These are phyloP conservation scores for Zaprionus taronus DNA, from an alignment of 1,140 invertebrate species.

Conservation along the genomic window DNA sequence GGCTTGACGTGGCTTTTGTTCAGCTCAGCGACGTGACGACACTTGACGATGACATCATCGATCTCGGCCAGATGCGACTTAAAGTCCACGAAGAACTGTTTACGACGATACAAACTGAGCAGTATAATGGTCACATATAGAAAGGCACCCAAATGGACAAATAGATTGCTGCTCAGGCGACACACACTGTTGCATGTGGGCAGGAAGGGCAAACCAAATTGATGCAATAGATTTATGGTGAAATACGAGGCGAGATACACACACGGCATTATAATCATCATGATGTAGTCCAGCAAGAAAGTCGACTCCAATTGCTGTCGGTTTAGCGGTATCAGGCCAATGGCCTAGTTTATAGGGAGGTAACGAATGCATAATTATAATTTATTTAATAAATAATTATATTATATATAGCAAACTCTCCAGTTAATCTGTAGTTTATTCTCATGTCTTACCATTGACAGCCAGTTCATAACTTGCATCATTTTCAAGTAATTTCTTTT, in stretches of 20 bases:
- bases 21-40: slow-evolving; percentile 60
- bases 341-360: slow-evolving; percentile 38
- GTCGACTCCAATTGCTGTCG: slow-evolving; percentile 50
- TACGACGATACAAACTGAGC: slow-evolving; percentile 70
- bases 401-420: not conserved
- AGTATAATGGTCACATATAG: slow-evolving; percentile 66
- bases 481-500: slow-evolving; percentile 31
- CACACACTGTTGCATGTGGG: slow-evolving; percentile 70
- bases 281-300: slow-evolving; percentile 61
- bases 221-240: slow-evolving; percentile 43
- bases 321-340: slow-evolving; percentile 74
- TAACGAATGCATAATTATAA: not conserved
- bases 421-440: not conserved
- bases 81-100: slow-evolving; percentile 72
- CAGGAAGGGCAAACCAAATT: slow-evolving; percentile 42
- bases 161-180: slow-evolving; percentile 60
- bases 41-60: slow-evolving; percentile 60
- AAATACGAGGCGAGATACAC: slow-evolving; percentile 69
- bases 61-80: slow-evolving; percentile 64
- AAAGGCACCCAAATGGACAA: slow-evolving; percentile 72
- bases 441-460: slow-evolving; percentile 57
- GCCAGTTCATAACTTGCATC: slow-evolving; percentile 73
- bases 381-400: not conserved
- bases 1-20: slow-evolving; percentile 49
- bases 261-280: slow-evolving; percentile 69